Evolutionary conservation across 2,113 vertebrate species (phyloP).

Genomic region (Cyprinodon tularosa): DNA sequence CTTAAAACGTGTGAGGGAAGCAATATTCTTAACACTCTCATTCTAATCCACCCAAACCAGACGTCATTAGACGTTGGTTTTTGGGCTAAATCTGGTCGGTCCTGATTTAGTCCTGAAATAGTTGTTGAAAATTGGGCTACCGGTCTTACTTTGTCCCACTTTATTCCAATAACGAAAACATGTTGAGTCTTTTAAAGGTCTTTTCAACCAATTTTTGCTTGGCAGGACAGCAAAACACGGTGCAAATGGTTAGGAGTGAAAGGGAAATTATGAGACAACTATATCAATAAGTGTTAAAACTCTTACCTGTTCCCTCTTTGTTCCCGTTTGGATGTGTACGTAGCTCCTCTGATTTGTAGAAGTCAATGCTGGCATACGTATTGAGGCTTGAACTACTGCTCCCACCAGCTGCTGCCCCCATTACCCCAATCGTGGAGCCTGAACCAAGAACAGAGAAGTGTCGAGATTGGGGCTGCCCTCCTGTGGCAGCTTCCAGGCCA

Average conservation of each 20-base stretch:
- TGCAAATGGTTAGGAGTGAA: neutral
- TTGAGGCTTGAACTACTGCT: conserved; percentile 71
- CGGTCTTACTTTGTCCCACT: too few relatives aligned
- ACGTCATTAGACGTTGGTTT: too few relatives aligned
- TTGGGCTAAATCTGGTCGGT: too few relatives aligned
- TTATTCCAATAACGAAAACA: too few relatives aligned
- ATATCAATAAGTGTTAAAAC: neutral
- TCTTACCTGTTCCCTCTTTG: conserved; percentile 79
- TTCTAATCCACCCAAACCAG: too few relatives aligned
- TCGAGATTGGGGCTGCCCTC: conserved; percentile 67
- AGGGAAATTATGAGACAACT: neutral
- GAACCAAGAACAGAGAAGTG: conserved; percentile 73
- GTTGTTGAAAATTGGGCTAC: too few relatives aligned
- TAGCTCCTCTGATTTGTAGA: conserved; percentile 82
- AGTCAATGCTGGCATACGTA: conserved; percentile 85
- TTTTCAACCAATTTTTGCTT: too few relatives aligned
- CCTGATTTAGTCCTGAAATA: too few relatives aligned
- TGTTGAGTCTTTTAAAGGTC: too few relatives aligned
- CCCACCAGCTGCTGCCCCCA: conserved; percentile 47
- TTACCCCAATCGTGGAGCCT: conserved; percentile 48
- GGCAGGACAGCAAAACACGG: neutral
- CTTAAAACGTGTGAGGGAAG: too few relatives aligned
- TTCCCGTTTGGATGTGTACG: conserved; percentile 69
- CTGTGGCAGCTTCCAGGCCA: conserved; percentile 65
- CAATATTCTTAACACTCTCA: too few relatives aligned